Conservation (phyloP, 1,140 invertebrate genomes). For the Cyphomyrmex costatus region DNA sequence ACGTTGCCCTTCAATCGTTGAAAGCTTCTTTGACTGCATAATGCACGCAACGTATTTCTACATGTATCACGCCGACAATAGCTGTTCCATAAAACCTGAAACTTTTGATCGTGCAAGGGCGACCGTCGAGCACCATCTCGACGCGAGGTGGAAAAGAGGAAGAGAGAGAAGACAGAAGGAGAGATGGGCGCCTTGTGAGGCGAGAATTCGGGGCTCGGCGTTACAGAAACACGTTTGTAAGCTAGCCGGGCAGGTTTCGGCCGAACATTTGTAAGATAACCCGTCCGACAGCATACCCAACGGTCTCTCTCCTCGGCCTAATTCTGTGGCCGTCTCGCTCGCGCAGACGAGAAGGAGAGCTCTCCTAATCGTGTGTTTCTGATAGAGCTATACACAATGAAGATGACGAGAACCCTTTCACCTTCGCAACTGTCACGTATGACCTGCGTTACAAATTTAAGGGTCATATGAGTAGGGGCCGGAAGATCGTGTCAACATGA, state of each 20-base stretch:
- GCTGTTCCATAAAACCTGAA: constrained; percentile 61
- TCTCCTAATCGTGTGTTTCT: constrained; percentile 66
- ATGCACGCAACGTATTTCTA: constrained; percentile 67
- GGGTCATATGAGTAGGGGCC: constrained; percentile 16
- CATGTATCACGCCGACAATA: constrained; percentile 56
- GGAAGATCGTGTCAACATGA: constrained; percentile 14
- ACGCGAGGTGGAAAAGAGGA: constrained; percentile 30
- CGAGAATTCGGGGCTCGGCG: constrained; percentile 75
- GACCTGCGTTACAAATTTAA: constrained; percentile 67
- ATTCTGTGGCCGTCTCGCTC: constrained; percentile 63
- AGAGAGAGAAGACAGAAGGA: constrained; percentile 19
- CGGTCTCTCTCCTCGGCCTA: constrained; percentile 73
- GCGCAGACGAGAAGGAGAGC: constrained; percentile 33
- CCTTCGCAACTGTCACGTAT: constrained; percentile 68
- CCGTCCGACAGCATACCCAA: constrained; percentile 75
- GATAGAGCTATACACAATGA: constrained; percentile 71
- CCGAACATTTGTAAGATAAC: constrained; percentile 78
- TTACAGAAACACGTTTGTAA: constrained; percentile 78
- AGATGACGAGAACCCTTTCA: constrained; percentile 67
- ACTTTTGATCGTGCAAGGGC: constrained; percentile 68
- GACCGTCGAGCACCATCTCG: constrained; percentile 23
- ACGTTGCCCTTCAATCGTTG: not conserved
- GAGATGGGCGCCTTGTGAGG: constrained; percentile 68
- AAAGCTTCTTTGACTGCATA: constrained; percentile 48
- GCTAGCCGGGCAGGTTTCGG: constrained; percentile 75